Conservation (phyloP, 2,797 vertebrate genomes). For the Fratercula arctica region DNA sequence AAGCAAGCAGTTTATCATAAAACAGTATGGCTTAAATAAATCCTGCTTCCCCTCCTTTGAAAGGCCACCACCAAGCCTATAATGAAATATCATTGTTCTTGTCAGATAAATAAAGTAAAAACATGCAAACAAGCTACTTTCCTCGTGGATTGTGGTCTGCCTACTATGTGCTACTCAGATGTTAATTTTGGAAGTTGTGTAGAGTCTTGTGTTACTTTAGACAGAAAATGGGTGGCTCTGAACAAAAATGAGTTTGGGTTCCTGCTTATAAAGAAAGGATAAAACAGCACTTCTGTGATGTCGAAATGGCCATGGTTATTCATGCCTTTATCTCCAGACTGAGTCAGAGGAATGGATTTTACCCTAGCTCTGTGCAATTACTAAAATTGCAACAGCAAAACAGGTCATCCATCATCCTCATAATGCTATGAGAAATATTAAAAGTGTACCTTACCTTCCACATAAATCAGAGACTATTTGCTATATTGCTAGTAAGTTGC, state of each 20-base stretch:
- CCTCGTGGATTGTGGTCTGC: not conserved
- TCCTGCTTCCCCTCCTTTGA: not conserved
- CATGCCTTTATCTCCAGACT: not conserved
- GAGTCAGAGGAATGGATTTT: conserved; percentile 12
- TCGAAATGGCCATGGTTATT: not conserved
- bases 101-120: not conserved
- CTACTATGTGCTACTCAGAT: not conserved
- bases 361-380: not conserved
- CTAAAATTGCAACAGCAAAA: not conserved
- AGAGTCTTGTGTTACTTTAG: not conserved
- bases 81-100: not conserved
- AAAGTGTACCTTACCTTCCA: not conserved
- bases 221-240: not conserved
- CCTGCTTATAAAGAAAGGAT: not conserved
- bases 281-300: not conserved
- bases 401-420: not conserved
- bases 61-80: not conserved
- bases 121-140: not conserved
- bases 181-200: not conserved
- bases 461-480: not conserved
- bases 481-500: not conserved
- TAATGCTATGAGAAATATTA: not conserved
- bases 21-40: not conserved
- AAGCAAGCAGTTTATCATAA: not conserved
- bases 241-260: not conserved